Evolutionary conservation across 2,797 vertebrate species (phyloP).

Genomic region (Falco peregrinus): DNA sequence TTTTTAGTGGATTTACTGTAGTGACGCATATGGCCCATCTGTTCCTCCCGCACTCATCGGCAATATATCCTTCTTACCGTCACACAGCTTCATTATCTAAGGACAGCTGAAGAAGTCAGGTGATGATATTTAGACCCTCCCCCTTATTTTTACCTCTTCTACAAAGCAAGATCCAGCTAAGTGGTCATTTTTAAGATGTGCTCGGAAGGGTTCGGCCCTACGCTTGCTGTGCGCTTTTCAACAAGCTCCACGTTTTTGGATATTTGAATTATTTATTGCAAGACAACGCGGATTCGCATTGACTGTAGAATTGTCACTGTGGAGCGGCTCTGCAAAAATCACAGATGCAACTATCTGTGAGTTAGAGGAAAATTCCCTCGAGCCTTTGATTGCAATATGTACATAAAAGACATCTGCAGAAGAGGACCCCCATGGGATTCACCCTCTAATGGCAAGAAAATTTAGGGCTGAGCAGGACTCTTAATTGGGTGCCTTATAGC

Average conservation of each 20-base stretch:
- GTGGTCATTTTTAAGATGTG: not conserved
- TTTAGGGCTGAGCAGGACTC: not conserved
- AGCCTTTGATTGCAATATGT: not conserved
- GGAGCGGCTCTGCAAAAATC: not conserved
- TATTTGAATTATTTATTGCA: not conserved
- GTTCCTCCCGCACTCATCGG: not conserved
- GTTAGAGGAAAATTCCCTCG: not conserved
- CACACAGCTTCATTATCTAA: not conserved
- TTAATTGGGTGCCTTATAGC: not conserved
- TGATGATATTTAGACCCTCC: not conserved
- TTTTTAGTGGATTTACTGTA: not conserved
- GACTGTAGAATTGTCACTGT: not conserved
- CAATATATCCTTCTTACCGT: not conserved
- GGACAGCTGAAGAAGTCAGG: not conserved
- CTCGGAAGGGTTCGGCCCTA: not conserved
- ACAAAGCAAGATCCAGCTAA: not conserved
- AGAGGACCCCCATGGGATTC: not conserved
- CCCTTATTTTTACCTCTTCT: not conserved
- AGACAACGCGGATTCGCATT: not conserved
- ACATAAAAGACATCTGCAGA: not conserved
- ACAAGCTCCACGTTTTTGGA: no score
- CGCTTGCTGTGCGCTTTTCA: fast-evolving
- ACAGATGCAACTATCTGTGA: fast-evolving
- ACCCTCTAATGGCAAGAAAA: not conserved
- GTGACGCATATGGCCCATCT: not conserved